phyloP scores from a whole-genome alignment of 2,888 invertebrate genomes.

The Phaonia tiefii region DNA sequence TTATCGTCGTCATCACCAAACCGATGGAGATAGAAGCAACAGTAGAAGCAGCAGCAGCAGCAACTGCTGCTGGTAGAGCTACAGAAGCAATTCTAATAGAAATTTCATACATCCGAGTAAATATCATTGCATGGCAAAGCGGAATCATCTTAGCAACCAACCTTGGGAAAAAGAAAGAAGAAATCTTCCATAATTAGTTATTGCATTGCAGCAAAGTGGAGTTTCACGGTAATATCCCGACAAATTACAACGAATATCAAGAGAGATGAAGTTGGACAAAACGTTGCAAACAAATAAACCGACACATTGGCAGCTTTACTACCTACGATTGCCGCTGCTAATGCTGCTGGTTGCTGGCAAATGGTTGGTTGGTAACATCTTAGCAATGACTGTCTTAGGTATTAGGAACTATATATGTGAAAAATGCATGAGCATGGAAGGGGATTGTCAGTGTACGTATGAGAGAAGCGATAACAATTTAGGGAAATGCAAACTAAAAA shows the following conservation, averaged over 20 bases:
- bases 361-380: no score
- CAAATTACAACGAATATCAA: slow-evolving; percentile 19
- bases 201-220: slow-evolving; percentile 13
- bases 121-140: not conserved
- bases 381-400: no score
- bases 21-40: no score
- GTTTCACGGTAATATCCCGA: slow-evolving; percentile 28
- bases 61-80: not conserved
- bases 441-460: no score
- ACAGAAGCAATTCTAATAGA: not conserved
- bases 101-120: slow-evolving; percentile 4
- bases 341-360: not conserved
- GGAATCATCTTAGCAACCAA: no score
- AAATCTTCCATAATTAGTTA: slow-evolving; percentile 38
- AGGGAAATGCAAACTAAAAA: no score
- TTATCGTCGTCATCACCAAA: not conserved
- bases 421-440: no score
- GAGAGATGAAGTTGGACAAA: slow-evolving; percentile 3
- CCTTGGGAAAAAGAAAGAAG: not conserved
- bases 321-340: not conserved
- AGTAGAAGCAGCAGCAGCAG: slow-evolving; percentile 4
- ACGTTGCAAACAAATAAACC: slow-evolving; percentile 29
- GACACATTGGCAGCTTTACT: slow-evolving; percentile 7
- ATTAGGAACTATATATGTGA: no score
- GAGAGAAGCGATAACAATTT: no score